Evolutionary conservation across 2,797 vertebrate genomes (phyloP), one percentile per base, ranked within the genome.

Genomic region (Acanthurus leucopareius): DNA sequence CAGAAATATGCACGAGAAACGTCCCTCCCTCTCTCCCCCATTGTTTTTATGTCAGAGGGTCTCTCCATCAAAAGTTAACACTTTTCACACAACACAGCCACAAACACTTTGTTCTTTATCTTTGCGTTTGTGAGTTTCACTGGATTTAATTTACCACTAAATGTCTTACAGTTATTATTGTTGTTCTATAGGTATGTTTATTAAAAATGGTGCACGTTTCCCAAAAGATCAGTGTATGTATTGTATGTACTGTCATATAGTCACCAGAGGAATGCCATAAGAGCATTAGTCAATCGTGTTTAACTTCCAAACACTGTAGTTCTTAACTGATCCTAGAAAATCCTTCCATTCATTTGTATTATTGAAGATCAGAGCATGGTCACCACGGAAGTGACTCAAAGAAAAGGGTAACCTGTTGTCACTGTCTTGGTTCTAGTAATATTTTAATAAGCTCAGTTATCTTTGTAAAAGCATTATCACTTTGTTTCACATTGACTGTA

Each of bases 1-100:
- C 64, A 80, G 73, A 88, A 81, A 86, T 75, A 87, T 80, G 71
- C 64, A 80, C 47, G 75, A 69, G 32, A 82, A 89, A 67, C 13
- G 9, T 19, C 68, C 28, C 57, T 68, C 52, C 49, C 19, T 25
- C 25, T 38, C 57, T 45, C 13, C 60, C 8, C 40, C 44, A 38
- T 35, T 1, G 3, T 63, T 73, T 62, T 67, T 19, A 47, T 79
- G 52, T 66, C 42, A 19, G 28, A 44, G 9, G 10, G 8, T 65
- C 57, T 58, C 22, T 28, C 10, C 17, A 45, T 60, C 25, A 69
- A 20, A 58, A 51, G 15, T 19, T 35, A 28, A 35, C 40, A 19
- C 6, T 44, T 63, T 61, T 73, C 60, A 66, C 3, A 76, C 20
- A 7, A 13, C 2, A 28, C 35, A 47, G n/a, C n/a, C 6, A 62